These are phyloP conservation scores for Acleris laterana DNA, from an alignment of 2,888 invertebrate genomes.

Conservation along the genomic window DNA sequence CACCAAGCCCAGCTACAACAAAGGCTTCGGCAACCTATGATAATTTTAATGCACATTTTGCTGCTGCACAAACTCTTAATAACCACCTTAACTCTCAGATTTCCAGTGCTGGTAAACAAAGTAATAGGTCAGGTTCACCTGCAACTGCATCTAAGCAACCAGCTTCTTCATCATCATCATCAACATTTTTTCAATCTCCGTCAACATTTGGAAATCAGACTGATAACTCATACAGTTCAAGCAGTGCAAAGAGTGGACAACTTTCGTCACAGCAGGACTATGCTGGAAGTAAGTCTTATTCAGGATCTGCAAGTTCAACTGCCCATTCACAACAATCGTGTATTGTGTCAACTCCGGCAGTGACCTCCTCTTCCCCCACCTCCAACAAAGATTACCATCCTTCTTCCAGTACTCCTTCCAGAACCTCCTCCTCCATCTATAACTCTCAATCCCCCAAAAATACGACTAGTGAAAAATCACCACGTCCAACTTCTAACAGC, in stretches of 20 bases:
- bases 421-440: constrained; percentile 74
- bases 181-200: constrained; percentile 87
- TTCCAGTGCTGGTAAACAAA: constrained; percentile 83
- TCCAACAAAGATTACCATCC: constrained; percentile 87
- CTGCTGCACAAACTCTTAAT: constrained; percentile 85
- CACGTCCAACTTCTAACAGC: constrained; percentile 63
- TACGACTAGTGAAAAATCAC: constrained; percentile 66
- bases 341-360: constrained; percentile 88
- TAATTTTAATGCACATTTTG: constrained; percentile 89
- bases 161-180: constrained; percentile 79
- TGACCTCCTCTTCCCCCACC: constrained; percentile 79
- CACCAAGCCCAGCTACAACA: constrained; percentile 85
- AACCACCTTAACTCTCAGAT: constrained; percentile 88
- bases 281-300: constrained; percentile 85
- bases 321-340: constrained; percentile 88
- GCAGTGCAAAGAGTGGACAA: constrained; percentile 82
- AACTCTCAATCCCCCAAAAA: constrained; percentile 74
- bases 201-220: constrained; percentile 84
- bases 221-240: constrained; percentile 83
- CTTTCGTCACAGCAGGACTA: constrained; percentile 83
- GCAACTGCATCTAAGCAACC: constrained; percentile 82
- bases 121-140: constrained; percentile 82
- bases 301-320: constrained; percentile 84
- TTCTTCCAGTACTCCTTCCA: constrained; percentile 78
- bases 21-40: constrained; percentile 86